Conservation (phyloP, 1,140 invertebrate genomes). For the Trichonephila inaurata region DNA sequence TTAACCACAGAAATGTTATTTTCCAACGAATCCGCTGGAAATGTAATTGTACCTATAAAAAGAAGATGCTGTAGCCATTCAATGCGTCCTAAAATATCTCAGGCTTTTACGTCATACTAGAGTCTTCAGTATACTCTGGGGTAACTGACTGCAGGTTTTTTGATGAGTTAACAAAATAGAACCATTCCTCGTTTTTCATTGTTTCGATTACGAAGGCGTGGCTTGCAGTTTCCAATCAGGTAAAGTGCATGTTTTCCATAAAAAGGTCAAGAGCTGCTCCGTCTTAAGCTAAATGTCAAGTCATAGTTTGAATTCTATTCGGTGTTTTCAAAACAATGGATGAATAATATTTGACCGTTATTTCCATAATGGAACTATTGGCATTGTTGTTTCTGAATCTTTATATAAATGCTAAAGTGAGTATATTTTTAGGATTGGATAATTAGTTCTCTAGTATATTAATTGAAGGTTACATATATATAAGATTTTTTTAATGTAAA, state of each 20-base stretch:
- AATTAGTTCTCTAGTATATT: too few species aligned
- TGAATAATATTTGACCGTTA: not conserved
- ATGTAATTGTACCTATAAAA: slow-evolving; percentile 1
- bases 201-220: not conserved
- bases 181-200: not conserved
- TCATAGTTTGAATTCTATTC: not conserved
- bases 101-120: not conserved
- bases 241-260: not conserved
- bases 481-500: too few species aligned
- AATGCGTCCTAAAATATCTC: not conserved
- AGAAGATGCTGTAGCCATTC: not conserved
- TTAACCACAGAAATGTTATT: too few species aligned
- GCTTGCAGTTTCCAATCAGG: not conserved
- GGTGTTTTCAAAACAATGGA: not conserved
- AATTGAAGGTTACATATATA: too few species aligned
- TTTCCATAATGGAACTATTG: too few species aligned
- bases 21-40: too few species aligned
- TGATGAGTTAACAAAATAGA: not conserved
- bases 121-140: not conserved
- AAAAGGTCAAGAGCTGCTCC: slow-evolving; percentile 16
- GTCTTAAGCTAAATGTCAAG: not conserved
- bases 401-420: too few species aligned
- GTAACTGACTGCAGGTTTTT: not conserved
- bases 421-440: too few species aligned
- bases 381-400: too few species aligned